phyloP scores from a whole-genome alignment of 2,113 vertebrate genomes.

The Boulengeromyrus knoepffleri region DNA sequence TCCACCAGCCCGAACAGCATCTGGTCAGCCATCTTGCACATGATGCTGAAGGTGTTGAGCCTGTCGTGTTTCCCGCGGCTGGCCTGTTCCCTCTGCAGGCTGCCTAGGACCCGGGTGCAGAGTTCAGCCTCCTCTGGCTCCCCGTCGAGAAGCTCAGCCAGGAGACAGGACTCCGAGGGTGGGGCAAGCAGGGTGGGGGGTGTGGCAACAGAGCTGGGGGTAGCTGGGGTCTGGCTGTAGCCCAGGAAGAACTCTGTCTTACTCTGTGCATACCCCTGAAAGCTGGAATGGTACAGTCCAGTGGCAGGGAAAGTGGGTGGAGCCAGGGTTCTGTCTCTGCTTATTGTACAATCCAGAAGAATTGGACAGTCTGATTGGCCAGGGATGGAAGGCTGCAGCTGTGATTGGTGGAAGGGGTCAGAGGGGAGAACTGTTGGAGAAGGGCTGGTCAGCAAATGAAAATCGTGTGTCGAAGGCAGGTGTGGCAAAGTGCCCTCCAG shows the following conservation, averaged over 20 bases:
- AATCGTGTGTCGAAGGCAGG: conserved; percentile 33
- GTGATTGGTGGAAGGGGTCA: conserved; percentile 43
- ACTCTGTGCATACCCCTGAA: conserved; percentile 39
- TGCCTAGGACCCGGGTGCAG: conserved; percentile 57
- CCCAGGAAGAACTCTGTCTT: conserved; percentile 39
- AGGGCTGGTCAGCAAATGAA: conserved; percentile 33
- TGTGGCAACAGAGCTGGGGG: conserved; percentile 18
- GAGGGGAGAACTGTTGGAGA: conserved; percentile 29
- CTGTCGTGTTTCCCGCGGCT: conserved; percentile 64
- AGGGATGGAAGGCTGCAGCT: conserved; percentile 32
- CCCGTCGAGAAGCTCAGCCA: conserved; percentile 53
- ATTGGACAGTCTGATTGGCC: conserved; percentile 32
- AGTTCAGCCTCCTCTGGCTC: conserved; percentile 65
- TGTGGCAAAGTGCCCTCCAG: conserved; percentile 45
- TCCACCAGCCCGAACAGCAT: conserved; percentile 68
- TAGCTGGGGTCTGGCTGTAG: conserved; percentile 27
- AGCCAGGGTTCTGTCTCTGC: conserved; percentile 31
- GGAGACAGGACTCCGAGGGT: conserved; percentile 22
- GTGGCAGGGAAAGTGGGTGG: conserved; percentile 38
- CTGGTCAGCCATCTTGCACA: conserved; percentile 73
- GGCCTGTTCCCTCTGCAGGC: conserved; percentile 62
- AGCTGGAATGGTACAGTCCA: conserved; percentile 39
- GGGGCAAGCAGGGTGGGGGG: background rate
- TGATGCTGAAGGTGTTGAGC: conserved; percentile 69
- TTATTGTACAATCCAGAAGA: conserved; percentile 43